Evolutionary conservation across 1,140 invertebrate genomes (phyloP), one percentile per base, ranked within the genome.

Genomic region (Laupala kohalensis): DNA sequence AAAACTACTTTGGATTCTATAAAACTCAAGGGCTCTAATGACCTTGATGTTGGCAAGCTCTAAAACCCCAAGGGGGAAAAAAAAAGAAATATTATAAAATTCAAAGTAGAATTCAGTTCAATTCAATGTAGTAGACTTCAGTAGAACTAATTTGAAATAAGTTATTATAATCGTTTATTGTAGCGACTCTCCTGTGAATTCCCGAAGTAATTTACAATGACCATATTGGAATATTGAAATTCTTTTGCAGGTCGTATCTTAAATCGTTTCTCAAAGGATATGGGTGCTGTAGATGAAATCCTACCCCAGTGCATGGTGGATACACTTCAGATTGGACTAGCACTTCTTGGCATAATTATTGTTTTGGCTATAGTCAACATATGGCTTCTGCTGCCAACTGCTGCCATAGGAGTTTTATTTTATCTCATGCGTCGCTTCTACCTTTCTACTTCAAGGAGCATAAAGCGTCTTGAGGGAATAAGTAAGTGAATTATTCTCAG

Each of bases 391-490:
- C 72, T 92, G 67, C 88, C 92, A 0, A 90, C 91, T 0, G 6
- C 87, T 13, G 77, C 90, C 19, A 84, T 96, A 25, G 83, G 84
- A 0, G 72, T 89, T 0, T 79, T 94, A 23, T 94, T 95, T 80
- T 87, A 90, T 75, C 82, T 88, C 6, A 81, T 95, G 64, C 80
- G 93, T 37, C 82, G 84, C 70, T 89, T 94, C 78, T 97, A 96
- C 79, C 81, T 97, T 24, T 83, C 83, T 25, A 92, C 93, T 0
- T 92, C 91, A 25, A 83, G 94, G 72, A 92, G 90, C 81, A 84
- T 96, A 19, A 96, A 96, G 81, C 86, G 94, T 72, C 83, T 96
- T 70, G 94, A 97, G 85, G 92, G 90, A 77, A 88, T 90, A 78
- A 91, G 93, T 95, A 86, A 90, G 88, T 87, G 75, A n/a, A n/a